Base-by-base conservation (phyloP, 1,140 invertebrate genomes). In the Sitophilus oryzae region DNA sequence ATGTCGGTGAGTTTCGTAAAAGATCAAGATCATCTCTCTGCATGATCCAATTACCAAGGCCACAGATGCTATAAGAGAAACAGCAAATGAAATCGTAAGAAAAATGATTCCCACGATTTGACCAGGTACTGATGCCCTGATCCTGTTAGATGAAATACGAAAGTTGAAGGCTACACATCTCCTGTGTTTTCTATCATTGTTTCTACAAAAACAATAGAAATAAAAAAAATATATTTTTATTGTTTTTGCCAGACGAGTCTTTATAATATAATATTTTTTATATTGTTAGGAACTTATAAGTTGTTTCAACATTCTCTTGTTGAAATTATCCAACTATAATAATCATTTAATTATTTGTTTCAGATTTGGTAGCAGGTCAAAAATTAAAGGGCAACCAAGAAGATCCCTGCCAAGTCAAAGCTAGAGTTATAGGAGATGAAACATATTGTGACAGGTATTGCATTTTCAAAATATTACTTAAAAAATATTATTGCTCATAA, bases 391-490 rank as follows among this genome's bases (percentile, higher is more conserved):
- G 64, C 6, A 67, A 65, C 20, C 75, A 85, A 61, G 84, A 86
- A 60, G 85, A 89, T 69, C 86, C 88, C 0, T 91, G 88, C 70
- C 82, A 88, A 70, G 78, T 77, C 2, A 89, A 89, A 71, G 74
- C 81, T 0, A 75, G 86, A 22, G 81, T 91, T 0, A 82, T 87
- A 0, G 79, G 78, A 1, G 88, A 92, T 62, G 77, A 81, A 54
- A 86, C 85, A 18, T 89, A 91, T 66, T 93, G 90, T 65, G 89
- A 92, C 72, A 80, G 88, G 54, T 55, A 55, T 46, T 14, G 8
- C 11, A 11, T 8, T 44, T 20, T 22, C 25, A 30, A 30, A 30
- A 30, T 30, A 30, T 6, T 30, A 30, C 11, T 30, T 11, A 11
- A 5, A 30, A 6, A 30, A 30, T 30, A 30, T 6, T 11, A 30